Conservation (phyloP, 2,113 vertebrate genomes). For the Cynoglossus semilaevis region DNA sequence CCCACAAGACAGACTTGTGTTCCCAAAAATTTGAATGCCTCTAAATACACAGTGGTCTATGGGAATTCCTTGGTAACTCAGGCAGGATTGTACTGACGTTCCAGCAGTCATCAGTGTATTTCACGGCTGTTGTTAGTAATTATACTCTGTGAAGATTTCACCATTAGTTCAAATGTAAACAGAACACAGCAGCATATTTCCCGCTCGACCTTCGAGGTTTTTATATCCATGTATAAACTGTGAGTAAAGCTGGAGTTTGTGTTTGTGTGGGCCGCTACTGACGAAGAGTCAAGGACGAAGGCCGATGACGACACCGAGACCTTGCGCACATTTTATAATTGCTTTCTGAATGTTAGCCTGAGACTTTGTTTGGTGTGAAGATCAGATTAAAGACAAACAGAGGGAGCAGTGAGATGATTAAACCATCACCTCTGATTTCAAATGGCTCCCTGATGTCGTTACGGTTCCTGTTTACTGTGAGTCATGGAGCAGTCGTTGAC, state of each 20-base stretch:
- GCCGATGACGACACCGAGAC: conserved; percentile 32
- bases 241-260: conserved; percentile 39
- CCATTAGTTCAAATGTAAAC: conserved; percentile 32
- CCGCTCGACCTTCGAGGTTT: conserved; percentile 48
- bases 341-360: conserved; percentile 66
- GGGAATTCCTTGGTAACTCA: no score
- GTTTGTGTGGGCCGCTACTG: conserved; percentile 30
- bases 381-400: conserved; percentile 72
- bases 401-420: conserved; percentile 74
- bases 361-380: conserved; percentile 74
- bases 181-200: conserved; percentile 28
- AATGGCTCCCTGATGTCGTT: conserved; percentile 67
- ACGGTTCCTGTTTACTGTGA: conserved; percentile 62
- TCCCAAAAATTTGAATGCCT: no score
- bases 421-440: conserved; percentile 80
- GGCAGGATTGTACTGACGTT: no score
- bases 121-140: no score
- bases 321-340: conserved; percentile 66
- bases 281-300: conserved; percentile 53
- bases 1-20: no score
- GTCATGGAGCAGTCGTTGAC: not conserved
- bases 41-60: no score
- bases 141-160: conserved; percentile 1
- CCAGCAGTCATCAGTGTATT: no score
- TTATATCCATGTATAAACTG: conserved; percentile 43